Conservation (phyloP, 2,113 vertebrate genomes). For the Hypocryptadius cinnamomeus region DNA sequence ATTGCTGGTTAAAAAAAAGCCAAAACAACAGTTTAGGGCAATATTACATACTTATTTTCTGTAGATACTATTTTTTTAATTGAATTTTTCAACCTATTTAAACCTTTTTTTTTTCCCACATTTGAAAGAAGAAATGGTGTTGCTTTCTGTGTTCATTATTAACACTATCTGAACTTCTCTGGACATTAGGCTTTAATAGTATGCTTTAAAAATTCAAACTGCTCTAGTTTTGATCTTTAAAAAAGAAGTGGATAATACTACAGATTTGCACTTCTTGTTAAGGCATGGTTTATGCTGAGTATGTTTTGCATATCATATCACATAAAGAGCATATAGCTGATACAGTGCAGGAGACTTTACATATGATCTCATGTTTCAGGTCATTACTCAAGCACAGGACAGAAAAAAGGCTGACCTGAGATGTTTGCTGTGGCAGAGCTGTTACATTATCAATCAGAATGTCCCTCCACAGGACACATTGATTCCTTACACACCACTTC, state of each 20-base stretch:
- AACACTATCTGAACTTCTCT: background rate
- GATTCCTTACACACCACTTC: background rate
- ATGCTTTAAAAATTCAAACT: background rate
- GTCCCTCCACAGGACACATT: fast-evolving
- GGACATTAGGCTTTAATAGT: background rate
- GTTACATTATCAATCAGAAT: background rate
- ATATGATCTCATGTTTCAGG: background rate
- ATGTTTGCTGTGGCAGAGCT: background rate
- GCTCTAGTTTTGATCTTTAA: background rate
- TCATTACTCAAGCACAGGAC: background rate
- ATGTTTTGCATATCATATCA: background rate
- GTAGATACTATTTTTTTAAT: background rate
- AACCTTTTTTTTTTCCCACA: fast-evolving
- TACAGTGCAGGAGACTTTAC: background rate
- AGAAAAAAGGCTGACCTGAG: background rate
- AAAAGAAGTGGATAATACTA: background rate
- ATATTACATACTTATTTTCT: background rate
- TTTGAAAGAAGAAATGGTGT: background rate
- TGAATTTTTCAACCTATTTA: background rate
- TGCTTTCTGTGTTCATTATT: background rate
- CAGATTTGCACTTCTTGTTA: background rate
- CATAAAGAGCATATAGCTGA: background rate
- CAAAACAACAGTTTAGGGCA: background rate
- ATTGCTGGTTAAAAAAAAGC: background rate
- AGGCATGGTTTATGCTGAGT: background rate